A percentile compares a stretch with the other conserved stretches of the same genome.
Conservation (phyloP, 2,888 invertebrate genomes). For the Cordilura impudica region DNA sequence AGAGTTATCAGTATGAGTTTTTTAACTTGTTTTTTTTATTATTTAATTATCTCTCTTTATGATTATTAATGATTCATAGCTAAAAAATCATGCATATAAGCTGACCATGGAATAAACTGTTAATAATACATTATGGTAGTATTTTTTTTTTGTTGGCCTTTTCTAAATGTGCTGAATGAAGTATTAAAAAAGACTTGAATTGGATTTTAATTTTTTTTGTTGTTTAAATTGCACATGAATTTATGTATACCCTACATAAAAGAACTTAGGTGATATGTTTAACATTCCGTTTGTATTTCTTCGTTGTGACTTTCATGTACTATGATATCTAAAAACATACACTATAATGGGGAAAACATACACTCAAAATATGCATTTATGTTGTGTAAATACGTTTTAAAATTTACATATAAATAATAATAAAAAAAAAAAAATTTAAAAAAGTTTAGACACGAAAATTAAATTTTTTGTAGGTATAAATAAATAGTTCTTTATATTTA, state of each 20-base stretch:
- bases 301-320: no score
- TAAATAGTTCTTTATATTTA: no score
- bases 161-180: slow-evolving; percentile 32
- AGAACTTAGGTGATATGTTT: neutral
- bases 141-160: slow-evolving; percentile 25
- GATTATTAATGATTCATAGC: slow-evolving; percentile 32
- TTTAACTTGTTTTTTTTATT: neutral
- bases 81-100: slow-evolving; percentile 6
- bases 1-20: neutral
- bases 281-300: neutral
- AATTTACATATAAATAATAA: no score
- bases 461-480: no score
- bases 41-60: slow-evolving; percentile 5
- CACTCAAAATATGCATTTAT: no score
- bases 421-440: no score
- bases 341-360: no score
- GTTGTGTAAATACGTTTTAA: no score
- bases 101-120: slow-evolving; percentile 17
- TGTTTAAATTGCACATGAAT: neutral
- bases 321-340: no score
- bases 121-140: slow-evolving; percentile 11
- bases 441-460: no score
- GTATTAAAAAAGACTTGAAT: slow-evolving; percentile 10
- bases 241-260: neutral
- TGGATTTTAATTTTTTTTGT: neutral